Evolutionary conservation across 2,888 invertebrate genomes (phyloP), one percentile per base, ranked within the genome.

Genomic region (Apocheima hispidaria): DNA sequence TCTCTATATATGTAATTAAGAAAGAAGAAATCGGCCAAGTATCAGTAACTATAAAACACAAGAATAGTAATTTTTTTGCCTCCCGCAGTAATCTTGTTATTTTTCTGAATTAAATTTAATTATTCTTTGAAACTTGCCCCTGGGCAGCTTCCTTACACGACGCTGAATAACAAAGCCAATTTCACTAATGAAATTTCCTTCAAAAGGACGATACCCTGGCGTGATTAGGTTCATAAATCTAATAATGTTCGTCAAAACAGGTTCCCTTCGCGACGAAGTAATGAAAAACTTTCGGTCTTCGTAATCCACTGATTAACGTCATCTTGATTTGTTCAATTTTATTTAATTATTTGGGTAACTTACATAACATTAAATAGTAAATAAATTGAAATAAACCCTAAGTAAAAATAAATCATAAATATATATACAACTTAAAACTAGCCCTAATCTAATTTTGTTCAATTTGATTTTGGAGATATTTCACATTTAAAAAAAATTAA

Each of bases 201-300:
- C 36, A 48, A 61, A 57, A 48, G 52, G 40, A 56, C 52, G 48
- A 52, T 52, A 53, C 56, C 43, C 26, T 53, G 52, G 36, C 56
- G 41, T 62, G 56, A 62, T 52, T 61, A 61, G 51, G 44, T 59
- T 48, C 35, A 55, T 62, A 68, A 68, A 66, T 66, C 62, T 57
- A 64, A 64, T 66, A 60, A 57, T 44, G 56, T 57, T 54, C 21
- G 38, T 44, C 26, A 55, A 66, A 64, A 61, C 63, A 48, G 53
- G 53, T 56, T 63, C 59, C 44, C 50, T 49, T 35, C 40, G 56
- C 50, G 63, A 61, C 65, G 48, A 62, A 44, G 35, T 44, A 61
- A 63, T 66, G 49, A 56, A 12, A 58, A 66, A 60, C 58, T 57
- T 60, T 60, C 33, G 21, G 46, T 35, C 58, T 60, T 54, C 52